A percentile compares a stretch with the other conserved stretches of the same genome.
These are phyloP conservation scores for Calephelis perditalis DNA, from an alignment of 2,888 invertebrate genomes.

Conservation along the genomic window DNA sequence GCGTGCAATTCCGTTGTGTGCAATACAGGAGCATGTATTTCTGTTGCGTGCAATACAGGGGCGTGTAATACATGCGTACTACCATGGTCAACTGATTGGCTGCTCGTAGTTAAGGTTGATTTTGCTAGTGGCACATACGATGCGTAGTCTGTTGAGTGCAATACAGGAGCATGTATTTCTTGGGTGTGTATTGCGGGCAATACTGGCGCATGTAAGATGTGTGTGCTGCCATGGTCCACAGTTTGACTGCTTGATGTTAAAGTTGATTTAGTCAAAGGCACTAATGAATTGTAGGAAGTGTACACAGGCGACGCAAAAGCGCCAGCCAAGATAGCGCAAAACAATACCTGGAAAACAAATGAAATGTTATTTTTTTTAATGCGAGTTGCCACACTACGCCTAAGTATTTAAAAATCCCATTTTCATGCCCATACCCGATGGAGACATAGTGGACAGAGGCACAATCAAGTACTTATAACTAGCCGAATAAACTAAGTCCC, in stretches of 20 bases:
- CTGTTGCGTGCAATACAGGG: conserved; percentile 31
- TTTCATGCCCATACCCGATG: too few species aligned
- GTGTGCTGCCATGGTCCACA: conserved; percentile 49
- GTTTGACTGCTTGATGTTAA: conserved; percentile 45
- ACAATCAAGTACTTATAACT: too few species aligned
- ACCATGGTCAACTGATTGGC: conserved; percentile 38
- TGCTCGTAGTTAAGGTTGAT: conserved; percentile 41
- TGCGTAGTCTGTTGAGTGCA: background rate
- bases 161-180: conserved; percentile 1
- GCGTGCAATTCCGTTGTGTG: conserved; percentile 37
- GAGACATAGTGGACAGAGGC: too few species aligned
- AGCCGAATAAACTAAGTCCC: too few species aligned
- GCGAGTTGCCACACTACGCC: too few species aligned
- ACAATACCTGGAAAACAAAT: conserved; percentile 37
- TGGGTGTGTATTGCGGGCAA: conserved; percentile 28
- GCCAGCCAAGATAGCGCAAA: conserved; percentile 44
- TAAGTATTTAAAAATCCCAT: too few species aligned
- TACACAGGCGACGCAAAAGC: conserved; percentile 46
- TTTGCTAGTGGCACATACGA: conserved; percentile 37
- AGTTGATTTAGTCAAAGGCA: conserved; percentile 45
- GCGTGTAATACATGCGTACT: conserved; percentile 34
- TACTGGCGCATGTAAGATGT: conserved; percentile 37
- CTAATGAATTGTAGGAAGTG: conserved; percentile 40
- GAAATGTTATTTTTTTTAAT: too few species aligned
- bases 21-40: conserved; percentile 14